phyloP scores from a whole-genome alignment of 2,113 vertebrate genomes.

The Xyrauchen texanus region DNA sequence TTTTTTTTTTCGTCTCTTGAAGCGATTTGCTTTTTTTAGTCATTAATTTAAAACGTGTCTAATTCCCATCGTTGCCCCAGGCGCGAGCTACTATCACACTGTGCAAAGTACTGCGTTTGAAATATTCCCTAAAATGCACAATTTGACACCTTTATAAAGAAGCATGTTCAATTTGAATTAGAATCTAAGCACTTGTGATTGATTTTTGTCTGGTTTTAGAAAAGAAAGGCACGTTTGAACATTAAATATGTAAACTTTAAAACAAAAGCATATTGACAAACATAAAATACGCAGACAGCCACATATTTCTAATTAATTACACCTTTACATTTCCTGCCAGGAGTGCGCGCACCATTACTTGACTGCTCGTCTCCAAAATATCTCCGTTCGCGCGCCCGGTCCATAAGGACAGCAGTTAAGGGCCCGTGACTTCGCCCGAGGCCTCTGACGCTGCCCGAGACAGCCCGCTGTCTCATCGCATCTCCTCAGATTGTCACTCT shows the following conservation, averaged over 20 bases:
- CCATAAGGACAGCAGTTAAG: conserved; percentile 53
- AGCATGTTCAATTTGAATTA: neutral
- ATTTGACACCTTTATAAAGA: conserved; percentile 11
- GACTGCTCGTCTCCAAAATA: neutral
- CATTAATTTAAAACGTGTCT: conserved; percentile 49
- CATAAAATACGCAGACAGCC: neutral
- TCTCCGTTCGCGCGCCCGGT: conserved; percentile 4
- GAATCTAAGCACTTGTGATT: neutral
- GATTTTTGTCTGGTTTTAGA: neutral
- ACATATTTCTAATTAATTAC: neutral
- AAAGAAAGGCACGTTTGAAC: no score
- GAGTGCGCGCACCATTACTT: neutral
- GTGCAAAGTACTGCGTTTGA: conserved; percentile 9
- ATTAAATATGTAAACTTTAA: no score
- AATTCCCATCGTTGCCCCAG: conserved; percentile 14
- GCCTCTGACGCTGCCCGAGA: conserved; percentile 25
- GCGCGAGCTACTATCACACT: neutral
- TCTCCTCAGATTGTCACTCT: conserved; percentile 33
- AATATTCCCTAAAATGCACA: neutral
- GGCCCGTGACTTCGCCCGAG: conserved; percentile 53
- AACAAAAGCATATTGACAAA: neutral
- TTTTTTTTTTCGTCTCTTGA: conserved; percentile 21
- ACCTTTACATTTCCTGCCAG: neutral
- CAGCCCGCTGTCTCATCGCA: conserved; percentile 23
- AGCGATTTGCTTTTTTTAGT: conserved; percentile 33